Evolutionary conservation across 2,888 invertebrate species (phyloP), one percentile per base, ranked within the genome.

Genomic region (Andrena haemorrhoa): DNA sequence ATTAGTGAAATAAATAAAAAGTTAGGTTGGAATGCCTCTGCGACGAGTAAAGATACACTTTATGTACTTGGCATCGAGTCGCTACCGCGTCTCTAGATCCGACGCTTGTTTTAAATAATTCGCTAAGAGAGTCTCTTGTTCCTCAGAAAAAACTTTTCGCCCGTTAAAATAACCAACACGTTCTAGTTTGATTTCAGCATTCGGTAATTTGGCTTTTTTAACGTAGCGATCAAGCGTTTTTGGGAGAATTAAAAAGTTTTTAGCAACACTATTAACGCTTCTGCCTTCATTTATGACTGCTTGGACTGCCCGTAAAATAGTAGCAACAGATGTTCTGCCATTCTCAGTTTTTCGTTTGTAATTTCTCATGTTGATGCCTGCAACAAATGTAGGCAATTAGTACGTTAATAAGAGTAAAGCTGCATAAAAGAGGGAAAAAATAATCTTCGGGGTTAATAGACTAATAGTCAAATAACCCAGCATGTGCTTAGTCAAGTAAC

Each of bases 131-230:
- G 35, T 41, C 35, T 41, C 35, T 41, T 41, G 35, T 41, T 2
- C 35, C 35, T 10, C 35, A 41, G 12, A 41, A 41, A 53, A 53
- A 53, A 53, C 53, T 53, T 53, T n/a, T 53, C 53, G 8, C 53
- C 53, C 53, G 23, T 53, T 53, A 53, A 53, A 53, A 53, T 53
- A 53, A 53, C 53, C 23, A 53, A 53, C 23, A 53, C 53, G 53
- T 23, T 53, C 35, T 41, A 41, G 35, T 41, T 41, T 41, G 12
- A 41, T 41, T 41, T 41, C 35, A 41, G 12, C 12, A 41, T 41
- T 41, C 12, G 35, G 35, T 41, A 41, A 53, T 53, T 20, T 53
- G 20, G 53, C 20, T 53, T 53, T 53, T 53, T 53, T 20, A 53
- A 53, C 53, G 53, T 20, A 53, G 10, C 53, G 20, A 20, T 53